Conservation (phyloP, 2,113 vertebrate species). For the Oplegnathus fasciatus region DNA sequence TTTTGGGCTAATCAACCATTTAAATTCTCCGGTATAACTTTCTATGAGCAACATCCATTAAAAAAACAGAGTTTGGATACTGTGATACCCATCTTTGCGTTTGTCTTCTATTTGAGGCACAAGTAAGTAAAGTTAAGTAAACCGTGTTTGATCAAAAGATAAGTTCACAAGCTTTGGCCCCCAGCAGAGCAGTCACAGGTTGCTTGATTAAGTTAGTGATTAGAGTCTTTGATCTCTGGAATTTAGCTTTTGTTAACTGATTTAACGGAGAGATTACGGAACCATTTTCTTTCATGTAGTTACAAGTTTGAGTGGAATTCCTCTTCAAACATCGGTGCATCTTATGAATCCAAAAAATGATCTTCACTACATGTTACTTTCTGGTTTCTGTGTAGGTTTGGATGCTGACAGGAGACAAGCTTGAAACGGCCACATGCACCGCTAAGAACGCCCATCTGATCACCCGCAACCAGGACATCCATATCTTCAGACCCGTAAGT, state of each 20-base stretch:
- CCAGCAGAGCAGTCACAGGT: background rate
- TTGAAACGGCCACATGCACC: slow-evolving; percentile 97
- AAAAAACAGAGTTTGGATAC: background rate
- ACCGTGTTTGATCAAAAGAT: background rate
- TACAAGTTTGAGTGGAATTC: background rate
- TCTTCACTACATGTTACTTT: background rate
- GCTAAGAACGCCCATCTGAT: slow-evolving; percentile 98
- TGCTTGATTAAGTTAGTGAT: background rate
- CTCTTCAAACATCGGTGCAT: background rate
- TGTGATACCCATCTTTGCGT: background rate
- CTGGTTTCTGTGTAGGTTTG: slow-evolving; percentile 88
- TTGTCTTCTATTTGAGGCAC: background rate
- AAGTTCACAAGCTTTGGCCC: background rate
- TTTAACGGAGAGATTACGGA: background rate
- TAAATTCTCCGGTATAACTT: no score
- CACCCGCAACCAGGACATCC: slow-evolving; percentile 96
- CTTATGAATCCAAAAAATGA: background rate
- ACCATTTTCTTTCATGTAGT: background rate
- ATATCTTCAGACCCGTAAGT: slow-evolving; percentile 93
- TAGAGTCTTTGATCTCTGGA: background rate
- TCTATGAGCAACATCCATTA: background rate
- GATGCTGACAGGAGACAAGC: slow-evolving; percentile 98
- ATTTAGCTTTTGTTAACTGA: background rate
- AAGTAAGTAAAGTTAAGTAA: background rate
- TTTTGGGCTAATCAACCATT: background rate